These are phyloP conservation scores for Trachelus iudaicus DNA, from an alignment of 2,888 invertebrate species.

Conservation along the genomic window DNA sequence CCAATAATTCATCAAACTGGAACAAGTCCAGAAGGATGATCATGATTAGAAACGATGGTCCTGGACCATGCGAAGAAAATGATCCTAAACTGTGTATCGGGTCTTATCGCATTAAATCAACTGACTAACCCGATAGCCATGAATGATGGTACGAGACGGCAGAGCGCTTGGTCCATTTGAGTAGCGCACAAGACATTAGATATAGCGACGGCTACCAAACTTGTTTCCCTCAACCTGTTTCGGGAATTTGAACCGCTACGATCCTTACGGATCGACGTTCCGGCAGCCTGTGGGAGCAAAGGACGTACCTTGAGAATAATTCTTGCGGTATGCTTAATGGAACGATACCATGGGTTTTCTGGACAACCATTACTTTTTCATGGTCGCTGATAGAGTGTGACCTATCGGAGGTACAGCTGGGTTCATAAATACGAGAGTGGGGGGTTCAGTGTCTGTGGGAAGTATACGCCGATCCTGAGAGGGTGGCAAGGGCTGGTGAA, in stretches of 20 bases:
- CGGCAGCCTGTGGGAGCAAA: too few species aligned
- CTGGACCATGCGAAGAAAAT: too few species aligned
- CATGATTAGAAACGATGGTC: too few species aligned
- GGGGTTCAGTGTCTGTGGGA: not conserved
- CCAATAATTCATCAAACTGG: too few species aligned
- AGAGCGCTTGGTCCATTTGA: conserved; percentile 22
- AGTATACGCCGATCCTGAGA: not conserved
- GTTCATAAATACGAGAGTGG: conserved; percentile 26
- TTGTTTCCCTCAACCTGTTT: conserved; percentile 41
- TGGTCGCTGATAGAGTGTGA: not conserved
- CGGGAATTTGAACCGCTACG: conserved; percentile 1
- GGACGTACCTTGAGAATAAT: too few species aligned
- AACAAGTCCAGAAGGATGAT: too few species aligned
- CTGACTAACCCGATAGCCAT: conserved; percentile 25
- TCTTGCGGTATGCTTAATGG: too few species aligned
- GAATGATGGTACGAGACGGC: conserved; percentile 53
- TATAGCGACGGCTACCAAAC: conserved; percentile 34
- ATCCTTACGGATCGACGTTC: too few species aligned
- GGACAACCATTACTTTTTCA: too few species aligned
- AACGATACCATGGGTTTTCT: too few species aligned
- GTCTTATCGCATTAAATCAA: conserved; percentile 44
- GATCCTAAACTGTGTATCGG: conserved; percentile 45
- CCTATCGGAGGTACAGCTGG: conserved; percentile 11
- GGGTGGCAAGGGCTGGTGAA: conserved; percentile 32
- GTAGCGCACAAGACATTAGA: too few species aligned